Base-by-base conservation (phyloP, 2,797 vertebrate species). In the Notoglanidium macrostoma region DNA sequence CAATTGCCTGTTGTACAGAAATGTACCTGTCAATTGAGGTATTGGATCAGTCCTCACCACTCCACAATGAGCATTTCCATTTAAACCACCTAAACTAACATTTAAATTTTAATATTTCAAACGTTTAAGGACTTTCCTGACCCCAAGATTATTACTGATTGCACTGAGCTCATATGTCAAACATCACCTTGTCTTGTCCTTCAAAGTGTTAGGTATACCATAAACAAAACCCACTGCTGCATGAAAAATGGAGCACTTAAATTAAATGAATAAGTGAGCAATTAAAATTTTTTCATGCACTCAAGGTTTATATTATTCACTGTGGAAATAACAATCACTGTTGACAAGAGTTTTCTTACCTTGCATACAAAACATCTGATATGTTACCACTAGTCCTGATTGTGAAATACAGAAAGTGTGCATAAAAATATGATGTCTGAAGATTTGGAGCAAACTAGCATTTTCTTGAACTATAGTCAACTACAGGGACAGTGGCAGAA, bases 311-410 rank as follows among this genome's bases (percentile, higher is more conserved):
- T 32, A 35, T 17, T 35, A 68, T 32, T 32, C 44, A 67, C 61
- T 83, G 44, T 54, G 35, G 14, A 73, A 70, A 73, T 59, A 23
- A 61, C 55, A 46, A 49, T 59, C 67, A 57, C 14, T 55, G 49
- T n/a, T 84, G 32, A 84, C 83, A 59, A 72, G 26, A 17, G 11
- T 32, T 84, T 84, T 12, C 51, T 84, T n/a, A n/a, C n/a, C n/a
- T n/a, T n/a, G n/a, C n/a, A n/a, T n/a, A n/a, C n/a, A n/a, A n/a
- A n/a, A n/a, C n/a, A n/a, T n/a, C n/a, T n/a, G n/a, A n/a, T n/a
- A n/a, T 21, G n/a, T 59, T 57, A 55, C 2, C 51, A 59, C 46
- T 49, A 29, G 4, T 35, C 7, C 76, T 57, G n/a, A 55, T 59
- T 59, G 17, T n/a, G 1, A 35, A 79, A 57, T 19, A 73, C 70